Evolutionary conservation across 1,140 invertebrate genomes (phyloP).

Genomic region (Trichomalopsis sarcophagae): DNA sequence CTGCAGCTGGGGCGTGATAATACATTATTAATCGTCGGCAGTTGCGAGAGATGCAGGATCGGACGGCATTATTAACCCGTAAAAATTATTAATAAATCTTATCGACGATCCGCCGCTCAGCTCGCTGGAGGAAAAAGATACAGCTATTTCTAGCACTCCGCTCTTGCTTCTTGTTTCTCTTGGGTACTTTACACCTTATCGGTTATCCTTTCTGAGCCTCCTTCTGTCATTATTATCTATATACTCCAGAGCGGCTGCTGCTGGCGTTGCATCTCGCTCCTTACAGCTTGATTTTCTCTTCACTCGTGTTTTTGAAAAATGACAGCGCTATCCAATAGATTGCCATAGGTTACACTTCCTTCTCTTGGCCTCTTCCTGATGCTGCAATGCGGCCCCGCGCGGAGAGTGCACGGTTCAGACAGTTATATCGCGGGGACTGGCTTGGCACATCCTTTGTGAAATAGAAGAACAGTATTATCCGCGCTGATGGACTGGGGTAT

Average conservation of each 20-base stretch:
- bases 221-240: constrained; percentile 43
- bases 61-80: background rate
- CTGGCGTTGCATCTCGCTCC: background rate
- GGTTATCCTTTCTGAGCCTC: constrained; percentile 17
- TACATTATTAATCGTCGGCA: background rate
- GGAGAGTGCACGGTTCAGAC: background rate
- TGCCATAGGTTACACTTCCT: constrained; percentile 27
- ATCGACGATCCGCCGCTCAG: background rate
- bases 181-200: constrained; percentile 5
- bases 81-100: constrained; percentile 2
- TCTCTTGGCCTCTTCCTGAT: background rate
- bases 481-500: too few relatives aligned
- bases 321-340: constrained; percentile 33
- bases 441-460: too few relatives aligned
- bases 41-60: background rate
- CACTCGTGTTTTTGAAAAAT: constrained; percentile 24
- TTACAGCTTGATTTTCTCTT: constrained; percentile 40
- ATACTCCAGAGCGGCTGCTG: background rate
- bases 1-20: background rate
- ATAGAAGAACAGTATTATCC: too few relatives aligned
- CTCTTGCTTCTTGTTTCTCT: constrained; percentile 11
- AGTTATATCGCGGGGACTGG: background rate
- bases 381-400: too few relatives aligned
- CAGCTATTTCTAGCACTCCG: background rate
- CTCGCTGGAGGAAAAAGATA: background rate